Base-by-base conservation (phyloP, 2,888 invertebrate species). In the Hypolimnas misippus region DNA sequence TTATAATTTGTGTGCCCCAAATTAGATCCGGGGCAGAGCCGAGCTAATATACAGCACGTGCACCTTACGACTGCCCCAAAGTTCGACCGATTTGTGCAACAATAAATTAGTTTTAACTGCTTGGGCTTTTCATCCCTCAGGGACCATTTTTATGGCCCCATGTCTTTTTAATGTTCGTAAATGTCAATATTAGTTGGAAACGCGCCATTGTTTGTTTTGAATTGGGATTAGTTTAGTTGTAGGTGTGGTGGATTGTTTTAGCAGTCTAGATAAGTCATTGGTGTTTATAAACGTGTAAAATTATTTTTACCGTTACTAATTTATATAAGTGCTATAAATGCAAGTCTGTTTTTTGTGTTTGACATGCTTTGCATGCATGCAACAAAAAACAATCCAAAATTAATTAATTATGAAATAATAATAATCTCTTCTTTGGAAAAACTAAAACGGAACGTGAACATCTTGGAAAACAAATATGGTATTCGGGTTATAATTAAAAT, bases 61-160 rank as follows among this genome's bases (percentile, higher is more conserved):
- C 59, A 54, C 63, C 66, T 67, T 67, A 67, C 68, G 68, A 70
- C 69, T 66, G 66, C 59, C 63, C 65, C 46, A 52, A 70, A 70
- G 63, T 70, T 69, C 50, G 33, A 42, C 60, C 57, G 55, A 57
- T 64, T 63, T 65, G 53, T 63, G 53, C 63, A 62, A 50, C 65
- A 63, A 71, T 71, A 70, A 71, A 67, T 70, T 71, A 69, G 71
- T 67, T 69, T 69, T 62, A 70, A 67, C 66, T 62, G 63, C 65
- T 57, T 42, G 33, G 33, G 58, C 64, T 46, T 62, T 57, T 25
- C 57, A 64, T 58, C 64, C 56, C 56, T 58, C 64, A 62, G 66
- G 55, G 61, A 49, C 59, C 35, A 38, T 62, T 66, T 65, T 64
- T 64, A 61, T 64, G 61, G 56, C 49, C 56, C 14, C 55, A 52